These are phyloP conservation scores for Poecilia gillii DNA, from an alignment of 2,797 vertebrate genomes.

Conservation along the genomic window DNA sequence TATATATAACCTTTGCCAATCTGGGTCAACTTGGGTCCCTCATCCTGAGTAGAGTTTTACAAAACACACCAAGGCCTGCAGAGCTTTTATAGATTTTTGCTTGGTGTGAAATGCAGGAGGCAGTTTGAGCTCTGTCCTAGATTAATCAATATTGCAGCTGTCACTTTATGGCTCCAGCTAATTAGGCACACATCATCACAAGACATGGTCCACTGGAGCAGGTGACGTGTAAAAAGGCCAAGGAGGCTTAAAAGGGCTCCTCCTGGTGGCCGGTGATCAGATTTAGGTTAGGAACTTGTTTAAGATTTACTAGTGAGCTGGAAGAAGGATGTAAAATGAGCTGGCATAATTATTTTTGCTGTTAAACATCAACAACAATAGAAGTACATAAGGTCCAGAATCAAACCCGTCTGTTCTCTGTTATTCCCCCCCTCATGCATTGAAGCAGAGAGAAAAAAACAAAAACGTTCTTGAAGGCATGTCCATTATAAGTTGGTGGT, in stretches of 20 bases:
- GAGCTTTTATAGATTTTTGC: not conserved
- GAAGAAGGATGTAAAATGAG: not conserved
- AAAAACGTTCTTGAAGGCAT: constrained; percentile 45
- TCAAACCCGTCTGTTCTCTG: constrained; percentile 28
- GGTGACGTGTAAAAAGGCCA: not conserved
- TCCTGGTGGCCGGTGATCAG: not conserved
- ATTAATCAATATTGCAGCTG: not conserved
- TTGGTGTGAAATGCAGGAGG: not conserved
- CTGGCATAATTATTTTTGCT: not conserved
- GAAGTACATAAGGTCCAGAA: not conserved
- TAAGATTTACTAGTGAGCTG: not conserved
- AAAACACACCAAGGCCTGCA: not conserved
- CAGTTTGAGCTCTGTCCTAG: not conserved
- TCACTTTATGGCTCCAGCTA: constrained; percentile 1
- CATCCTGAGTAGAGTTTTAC: not conserved
- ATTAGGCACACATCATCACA: not conserved
- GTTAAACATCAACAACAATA: not conserved
- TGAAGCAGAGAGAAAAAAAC: constrained; percentile 32
- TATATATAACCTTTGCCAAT: not conserved
- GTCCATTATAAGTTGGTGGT: constrained; percentile 48
- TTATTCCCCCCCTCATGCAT: constrained; percentile 26
- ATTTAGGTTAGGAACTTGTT: not conserved
- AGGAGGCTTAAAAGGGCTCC: not conserved
- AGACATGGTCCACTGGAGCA: not conserved
- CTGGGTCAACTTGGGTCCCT: not conserved